Evolutionary conservation across 2,888 invertebrate genomes (phyloP).

Genomic region (Caenorhabditis sp.): DNA sequence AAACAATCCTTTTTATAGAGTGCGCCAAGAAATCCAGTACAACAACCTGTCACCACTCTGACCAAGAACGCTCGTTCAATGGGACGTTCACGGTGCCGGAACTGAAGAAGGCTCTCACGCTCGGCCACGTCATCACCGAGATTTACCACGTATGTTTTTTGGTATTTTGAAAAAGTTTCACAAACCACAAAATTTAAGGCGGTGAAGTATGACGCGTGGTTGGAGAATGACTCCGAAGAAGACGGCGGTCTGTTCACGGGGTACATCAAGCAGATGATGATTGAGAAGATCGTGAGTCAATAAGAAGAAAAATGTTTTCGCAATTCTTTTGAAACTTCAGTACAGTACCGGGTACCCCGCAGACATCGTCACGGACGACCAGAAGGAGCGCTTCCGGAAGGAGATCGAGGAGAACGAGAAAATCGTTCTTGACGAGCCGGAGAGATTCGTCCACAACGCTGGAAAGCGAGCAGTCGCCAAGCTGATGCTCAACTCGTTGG

Average conservation of each 20-base stretch:
- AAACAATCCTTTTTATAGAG: not conserved
- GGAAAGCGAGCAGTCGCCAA: conserved; percentile 23
- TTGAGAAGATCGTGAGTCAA: conserved; percentile 22
- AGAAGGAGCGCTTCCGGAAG: not conserved
- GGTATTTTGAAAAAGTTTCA: too few relatives aligned
- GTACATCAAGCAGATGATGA: conserved; percentile 28
- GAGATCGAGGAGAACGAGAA: conserved; percentile 11
- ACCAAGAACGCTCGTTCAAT: not conserved
- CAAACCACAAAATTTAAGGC: too few relatives aligned
- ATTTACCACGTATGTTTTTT: too few relatives aligned
- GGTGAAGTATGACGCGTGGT: conserved; percentile 12
- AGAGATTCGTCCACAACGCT: not conserved
- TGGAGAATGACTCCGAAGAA: not conserved
- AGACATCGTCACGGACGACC: conserved; percentile 13
- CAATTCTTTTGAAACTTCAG: not conserved
- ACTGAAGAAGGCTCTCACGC: conserved; percentile 4
- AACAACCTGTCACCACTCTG: not conserved
- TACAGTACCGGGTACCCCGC: conserved; percentile 17
- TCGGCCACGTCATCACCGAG: not conserved
- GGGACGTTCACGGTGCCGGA: conserved; percentile 4
- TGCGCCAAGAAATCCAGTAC: not conserved
- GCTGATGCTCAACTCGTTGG: conserved; percentile 19
- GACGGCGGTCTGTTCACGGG: conserved; percentile 9
- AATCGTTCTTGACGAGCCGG: not conserved
- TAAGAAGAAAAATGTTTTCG: too few relatives aligned